Conservation (phyloP, 2,888 invertebrate genomes). For the Drosophila macrospina region DNA sequence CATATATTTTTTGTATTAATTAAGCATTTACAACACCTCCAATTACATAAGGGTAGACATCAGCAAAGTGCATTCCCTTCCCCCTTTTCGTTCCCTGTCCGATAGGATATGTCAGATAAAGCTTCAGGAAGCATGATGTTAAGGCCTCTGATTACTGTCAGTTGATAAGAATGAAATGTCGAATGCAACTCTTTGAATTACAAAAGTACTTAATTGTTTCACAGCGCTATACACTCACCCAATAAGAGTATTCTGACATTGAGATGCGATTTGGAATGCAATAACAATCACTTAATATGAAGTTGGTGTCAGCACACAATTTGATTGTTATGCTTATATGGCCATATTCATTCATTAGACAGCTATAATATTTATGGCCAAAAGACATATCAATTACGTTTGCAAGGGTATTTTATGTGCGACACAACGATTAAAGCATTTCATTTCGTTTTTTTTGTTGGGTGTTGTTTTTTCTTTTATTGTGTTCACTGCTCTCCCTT, state of each 20-base stretch:
- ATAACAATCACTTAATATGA: background rate
- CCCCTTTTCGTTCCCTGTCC: background rate
- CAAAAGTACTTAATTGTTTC: constrained; percentile 33
- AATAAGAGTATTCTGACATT: background rate
- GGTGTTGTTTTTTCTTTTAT: constrained; percentile 16
- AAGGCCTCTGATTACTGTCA: constrained; percentile 68
- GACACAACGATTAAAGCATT: constrained; percentile 5
- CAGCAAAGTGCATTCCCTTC: background rate
- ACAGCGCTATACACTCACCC: constrained; percentile 1
- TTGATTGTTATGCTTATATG: constrained; percentile 17
- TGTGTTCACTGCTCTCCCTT: constrained; percentile 2
- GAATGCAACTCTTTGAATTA: constrained; percentile 62
- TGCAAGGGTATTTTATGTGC: constrained; percentile 26
- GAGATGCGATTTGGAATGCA: background rate
- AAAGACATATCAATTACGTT: constrained; percentile 11
- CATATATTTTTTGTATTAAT: no score
- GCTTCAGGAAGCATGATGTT: constrained; percentile 34
- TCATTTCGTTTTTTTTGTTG: constrained; percentile 2
- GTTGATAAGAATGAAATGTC: constrained; percentile 54
- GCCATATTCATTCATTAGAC: background rate
- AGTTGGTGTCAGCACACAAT: constrained; percentile 3
- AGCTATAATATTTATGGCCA: background rate
- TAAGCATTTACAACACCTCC: background rate
- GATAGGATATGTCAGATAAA: constrained; percentile 39
- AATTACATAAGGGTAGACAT: background rate